These are phyloP conservation scores for Amniataba percoides DNA, from an alignment of 2,797 vertebrate genomes.

Conservation along the genomic window DNA sequence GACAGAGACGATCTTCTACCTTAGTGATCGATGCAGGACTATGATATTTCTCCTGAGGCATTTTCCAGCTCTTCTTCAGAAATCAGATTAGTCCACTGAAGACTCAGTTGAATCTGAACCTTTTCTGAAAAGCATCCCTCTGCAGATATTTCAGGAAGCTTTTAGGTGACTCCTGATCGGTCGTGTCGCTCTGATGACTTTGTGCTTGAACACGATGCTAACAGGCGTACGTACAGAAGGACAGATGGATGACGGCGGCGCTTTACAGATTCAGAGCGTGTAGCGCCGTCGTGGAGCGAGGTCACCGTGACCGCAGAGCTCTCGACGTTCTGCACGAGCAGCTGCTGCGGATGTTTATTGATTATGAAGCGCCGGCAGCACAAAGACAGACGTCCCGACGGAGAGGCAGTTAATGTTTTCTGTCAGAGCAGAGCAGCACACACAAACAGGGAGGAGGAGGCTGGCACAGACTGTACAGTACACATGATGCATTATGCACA, in stretches of 20 bases:
- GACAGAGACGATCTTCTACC: no score
- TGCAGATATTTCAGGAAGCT: background rate
- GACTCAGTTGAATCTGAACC: background rate
- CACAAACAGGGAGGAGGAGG: background rate
- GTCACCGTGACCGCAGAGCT: conserved; percentile 23
- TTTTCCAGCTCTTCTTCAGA: background rate
- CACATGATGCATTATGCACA: background rate
- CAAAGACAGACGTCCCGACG: conserved; percentile 19
- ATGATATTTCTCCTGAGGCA: no score
- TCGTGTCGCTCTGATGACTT: background rate
- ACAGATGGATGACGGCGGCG: background rate
- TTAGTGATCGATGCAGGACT: no score
- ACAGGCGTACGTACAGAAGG: background rate
- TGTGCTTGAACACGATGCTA: background rate
- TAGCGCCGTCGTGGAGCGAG: background rate
- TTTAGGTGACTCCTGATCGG: background rate
- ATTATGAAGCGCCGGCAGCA: conserved; percentile 30
- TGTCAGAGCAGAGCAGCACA: background rate
- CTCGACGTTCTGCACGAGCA: conserved; percentile 18
- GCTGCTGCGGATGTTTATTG: conserved; percentile 47
- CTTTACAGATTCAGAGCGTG: background rate
- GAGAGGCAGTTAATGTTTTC: conserved; percentile 18
- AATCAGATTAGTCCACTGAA: background rate
- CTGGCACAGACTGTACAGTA: background rate
- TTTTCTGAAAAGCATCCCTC: background rate